Evolutionary conservation across 2,113 vertebrate species (phyloP), one percentile per base, ranked within the genome.

Genomic region (Eonycteris spelaea): DNA sequence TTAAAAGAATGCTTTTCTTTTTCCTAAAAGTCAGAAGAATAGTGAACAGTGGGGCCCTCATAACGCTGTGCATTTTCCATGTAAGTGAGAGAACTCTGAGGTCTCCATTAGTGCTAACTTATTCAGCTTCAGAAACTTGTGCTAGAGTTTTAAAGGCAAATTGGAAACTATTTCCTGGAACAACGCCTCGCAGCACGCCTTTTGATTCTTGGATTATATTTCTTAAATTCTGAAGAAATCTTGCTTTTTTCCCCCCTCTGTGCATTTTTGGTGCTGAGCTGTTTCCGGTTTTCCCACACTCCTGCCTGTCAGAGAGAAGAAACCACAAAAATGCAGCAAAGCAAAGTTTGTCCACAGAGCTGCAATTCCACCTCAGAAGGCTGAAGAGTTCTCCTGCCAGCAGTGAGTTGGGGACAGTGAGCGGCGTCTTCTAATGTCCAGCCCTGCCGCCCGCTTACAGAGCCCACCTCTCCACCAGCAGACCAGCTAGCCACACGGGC

Each of bases 201-300:
- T 98, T 98, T 98, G 97, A 97, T 98, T 97, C 93, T 98, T 98
- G 98, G 98, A 99, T 98, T 98, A 63, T 95, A 96, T 97, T 98
- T 98, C 98, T 98, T 97, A 98, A 98, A 98, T 98, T 98, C 96
- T 98, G 97, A 98, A 99, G 97, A 98, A 98, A 98, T 98, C 97
- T 98, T 98, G 98, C 97, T 97, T 98, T 98, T 97, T 98, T 98
- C 97, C 98, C 99, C 98, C 98, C 98, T 99, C 98, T 87, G 98
- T 98, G 98, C 99, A 99, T 99, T 99, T 99, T 99, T 99, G 98
- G 98, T 99, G 98, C 98, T 97, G 98, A 98, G 98, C 97, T 98
- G 99, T 99, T 99, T 99, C 99, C 99, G 99, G 99, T 99, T 99
- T 99, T 99, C 99, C 99, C 99, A 99, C 99, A 99, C 99, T 99